Evolutionary conservation across 2,113 vertebrate genomes (phyloP).

Genomic region (Eclectus roratus): DNA sequence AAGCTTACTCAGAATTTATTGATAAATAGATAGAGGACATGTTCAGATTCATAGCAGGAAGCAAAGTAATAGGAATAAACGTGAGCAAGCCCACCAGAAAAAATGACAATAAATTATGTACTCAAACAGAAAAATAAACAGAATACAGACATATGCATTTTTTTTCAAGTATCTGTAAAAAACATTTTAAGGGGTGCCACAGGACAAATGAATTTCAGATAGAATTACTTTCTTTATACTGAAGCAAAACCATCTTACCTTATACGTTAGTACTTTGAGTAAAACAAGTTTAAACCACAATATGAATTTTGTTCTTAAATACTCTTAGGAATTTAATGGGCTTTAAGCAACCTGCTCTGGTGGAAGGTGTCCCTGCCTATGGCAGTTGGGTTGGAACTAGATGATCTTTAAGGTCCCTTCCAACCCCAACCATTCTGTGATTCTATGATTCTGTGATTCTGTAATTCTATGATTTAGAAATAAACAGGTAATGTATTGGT

Average conservation of each 20-base stretch:
- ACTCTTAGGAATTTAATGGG: neutral
- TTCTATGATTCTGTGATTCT: neutral
- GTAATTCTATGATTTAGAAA: neutral
- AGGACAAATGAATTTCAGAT: neutral
- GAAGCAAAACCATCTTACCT: neutral
- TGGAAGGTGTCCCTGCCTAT: neutral
- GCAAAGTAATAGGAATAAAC: neutral
- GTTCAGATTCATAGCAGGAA: neutral
- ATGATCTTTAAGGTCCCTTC: neutral
- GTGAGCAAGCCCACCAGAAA: neutral
- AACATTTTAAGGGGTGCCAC: neutral
- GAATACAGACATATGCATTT: rapidly evolving
- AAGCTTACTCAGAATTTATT: neutral
- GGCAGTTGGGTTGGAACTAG: neutral
- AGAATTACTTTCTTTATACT: neutral
- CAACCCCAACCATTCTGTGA: neutral
- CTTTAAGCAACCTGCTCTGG: neutral
- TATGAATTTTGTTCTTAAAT: neutral
- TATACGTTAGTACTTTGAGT: neutral
- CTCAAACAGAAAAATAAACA: neutral
- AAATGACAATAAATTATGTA: neutral
- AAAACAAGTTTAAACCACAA: neutral
- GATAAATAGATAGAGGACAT: neutral
- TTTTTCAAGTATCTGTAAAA: neutral
- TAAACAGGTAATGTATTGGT: neutral